Conservation (phyloP, 2,888 invertebrate genomes). For the Chaetogeoica ovagalla region DNA sequence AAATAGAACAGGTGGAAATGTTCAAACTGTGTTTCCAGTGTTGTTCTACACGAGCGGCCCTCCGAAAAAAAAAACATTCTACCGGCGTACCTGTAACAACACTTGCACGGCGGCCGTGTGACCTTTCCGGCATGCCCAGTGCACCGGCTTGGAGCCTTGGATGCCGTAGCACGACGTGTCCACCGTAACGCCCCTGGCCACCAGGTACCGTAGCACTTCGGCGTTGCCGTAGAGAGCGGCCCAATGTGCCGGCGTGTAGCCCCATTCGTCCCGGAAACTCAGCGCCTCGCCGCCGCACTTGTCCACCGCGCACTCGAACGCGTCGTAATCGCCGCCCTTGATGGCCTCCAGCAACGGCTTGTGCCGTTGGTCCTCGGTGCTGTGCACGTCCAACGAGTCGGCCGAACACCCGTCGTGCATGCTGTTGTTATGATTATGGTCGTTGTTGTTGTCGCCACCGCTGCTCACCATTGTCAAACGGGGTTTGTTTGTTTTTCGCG, state of each 20-base stretch:
- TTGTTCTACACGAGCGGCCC: too few species aligned
- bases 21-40: too few species aligned
- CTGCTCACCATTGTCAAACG: conserved; percentile 13
- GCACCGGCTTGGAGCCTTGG: conserved; percentile 87
- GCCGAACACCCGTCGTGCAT: conserved; percentile 48
- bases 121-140: conserved; percentile 93
- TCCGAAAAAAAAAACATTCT: too few species aligned
- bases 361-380: conserved; percentile 20
- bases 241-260: conserved; percentile 93
- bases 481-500: too few species aligned
- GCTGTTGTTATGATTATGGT: not conserved
- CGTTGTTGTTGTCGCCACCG: not conserved
- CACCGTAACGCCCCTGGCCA: conserved; percentile 80
- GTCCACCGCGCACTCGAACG: conserved; percentile 82
- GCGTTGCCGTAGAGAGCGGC: conserved; percentile 86
- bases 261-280: conserved; percentile 83
- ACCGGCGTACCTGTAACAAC: conserved; percentile 62
- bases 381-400: conserved; percentile 42
- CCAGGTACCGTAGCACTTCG: conserved; percentile 83
- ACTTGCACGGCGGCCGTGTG: conserved; percentile 86
- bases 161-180: conserved; percentile 85
- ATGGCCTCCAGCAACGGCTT: conserved; percentile 42
- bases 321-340: conserved; percentile 71
- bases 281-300: conserved; percentile 77
- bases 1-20: too few species aligned